Base-by-base conservation (phyloP, 2,888 invertebrate species). In the Notodonta ziczac region DNA sequence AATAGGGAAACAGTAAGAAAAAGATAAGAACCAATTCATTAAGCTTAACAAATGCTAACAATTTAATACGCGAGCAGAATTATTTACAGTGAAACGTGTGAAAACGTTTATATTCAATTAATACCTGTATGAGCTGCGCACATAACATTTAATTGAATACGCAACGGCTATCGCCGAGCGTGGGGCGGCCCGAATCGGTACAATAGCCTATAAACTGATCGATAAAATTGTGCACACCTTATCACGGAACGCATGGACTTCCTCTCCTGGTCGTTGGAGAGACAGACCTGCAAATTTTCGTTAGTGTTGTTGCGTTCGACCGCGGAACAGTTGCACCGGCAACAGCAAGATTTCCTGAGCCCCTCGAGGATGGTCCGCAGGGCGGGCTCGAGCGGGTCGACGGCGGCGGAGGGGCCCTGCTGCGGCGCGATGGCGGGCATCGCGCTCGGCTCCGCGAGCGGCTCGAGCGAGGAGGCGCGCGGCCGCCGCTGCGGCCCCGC, bases 161-260 rank as follows among this genome's bases (percentile, higher is more conserved):
- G 66, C 59, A 63, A 67, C 69, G 64, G 65, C 69, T 69, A 74
- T 70, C 67, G 71, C 65, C 68, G 58, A 61, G 59, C 74, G 64
- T 69, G 58, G 62, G 57, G 57, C 68, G 76, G 74, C 76, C 77
- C 72, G 72, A 62, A 73, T 80, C 68, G 59, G 59, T 70, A 76
- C 57, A 66, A 67, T 66, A 62, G 60, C 62, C 57, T 67, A 66
- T 63, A 73, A 72, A 69, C 64, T 64, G 77, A 85, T 85, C 84
- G 80, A 86, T 84, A 83, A 75, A 73, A 78, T 61, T 67, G 72
- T 84, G 85, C 89, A 87, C 94, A 96, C 96, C 96, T 96, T 87
- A 96, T 95, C 66, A 96, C 95, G 48, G 96, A 96, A 70, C 95
- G 94, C 93, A 96, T 94, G 67, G 95, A 93, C 83, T 94, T 94